phyloP scores from a whole-genome alignment of 23 tunicate genomes.

The Botrylloides violaceus region DNA sequence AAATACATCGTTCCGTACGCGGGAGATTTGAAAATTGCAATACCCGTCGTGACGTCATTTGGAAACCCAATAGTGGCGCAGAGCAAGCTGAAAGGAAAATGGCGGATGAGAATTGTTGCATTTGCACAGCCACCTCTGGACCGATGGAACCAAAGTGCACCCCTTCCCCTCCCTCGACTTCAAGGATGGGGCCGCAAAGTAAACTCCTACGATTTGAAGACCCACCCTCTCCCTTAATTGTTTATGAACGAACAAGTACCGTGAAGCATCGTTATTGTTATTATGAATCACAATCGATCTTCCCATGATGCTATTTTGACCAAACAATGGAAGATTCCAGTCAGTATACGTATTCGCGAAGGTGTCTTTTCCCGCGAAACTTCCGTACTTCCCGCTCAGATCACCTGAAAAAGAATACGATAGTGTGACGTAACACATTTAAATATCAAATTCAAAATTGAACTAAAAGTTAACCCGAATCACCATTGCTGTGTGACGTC shows the following conservation, averaged over 20 bases:
- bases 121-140: too few relatives aligned
- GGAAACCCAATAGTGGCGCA: slow-evolving; percentile 60
- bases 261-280: background rate
- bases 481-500: too few relatives aligned
- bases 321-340: slow-evolving; percentile 83
- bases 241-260: too few relatives aligned
- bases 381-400: slow-evolving; percentile 34
- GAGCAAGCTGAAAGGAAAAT: slow-evolving; percentile 28
- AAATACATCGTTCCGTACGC: slow-evolving; percentile 76
- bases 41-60: slow-evolving; percentile 32
- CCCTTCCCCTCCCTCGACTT: too few relatives aligned
- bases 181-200: too few relatives aligned
- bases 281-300: slow-evolving; percentile 67
- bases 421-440: too few relatives aligned
- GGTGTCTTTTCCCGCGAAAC: background rate
- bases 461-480: too few relatives aligned
- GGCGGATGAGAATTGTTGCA: too few relatives aligned
- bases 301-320: slow-evolving; percentile 71
- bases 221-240: too few relatives aligned
- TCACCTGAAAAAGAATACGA: slow-evolving; percentile 37
- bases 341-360: slow-evolving; percentile 28
- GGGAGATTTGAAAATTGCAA: slow-evolving; percentile 43
- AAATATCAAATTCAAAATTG: too few relatives aligned
- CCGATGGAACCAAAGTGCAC: too few relatives aligned
- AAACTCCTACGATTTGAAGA: too few relatives aligned